A percentile compares a stretch with the other conserved stretches of the same genome.
These are phyloP conservation scores for Lepetodrilus schrolli DNA, from an alignment of 2,888 invertebrate species.

Conservation along the genomic window DNA sequence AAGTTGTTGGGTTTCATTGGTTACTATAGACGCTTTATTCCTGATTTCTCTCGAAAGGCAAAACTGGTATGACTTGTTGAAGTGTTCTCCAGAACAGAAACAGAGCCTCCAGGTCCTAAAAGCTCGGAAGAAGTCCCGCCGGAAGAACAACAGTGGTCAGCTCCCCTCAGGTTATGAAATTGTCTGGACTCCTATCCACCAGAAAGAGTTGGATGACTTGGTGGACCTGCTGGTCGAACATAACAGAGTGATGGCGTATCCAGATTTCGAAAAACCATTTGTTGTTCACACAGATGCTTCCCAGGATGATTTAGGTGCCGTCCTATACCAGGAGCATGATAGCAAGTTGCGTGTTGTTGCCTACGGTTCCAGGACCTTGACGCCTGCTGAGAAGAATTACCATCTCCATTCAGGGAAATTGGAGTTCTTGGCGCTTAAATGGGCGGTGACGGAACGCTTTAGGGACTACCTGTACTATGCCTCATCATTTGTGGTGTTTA, in stretches of 20 bases:
- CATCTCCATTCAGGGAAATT: constrained; percentile 31
- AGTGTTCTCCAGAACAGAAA: background rate
- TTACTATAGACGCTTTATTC: constrained; percentile 13
- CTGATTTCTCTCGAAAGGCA: constrained; percentile 26
- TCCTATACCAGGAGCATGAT: background rate
- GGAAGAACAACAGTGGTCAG: too few species aligned
- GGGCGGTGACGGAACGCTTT: constrained; percentile 33
- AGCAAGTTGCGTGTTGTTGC: background rate
- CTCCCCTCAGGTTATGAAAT: too few species aligned
- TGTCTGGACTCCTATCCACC: background rate
- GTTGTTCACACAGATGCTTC: constrained; percentile 28
- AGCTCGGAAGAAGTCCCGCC: background rate
- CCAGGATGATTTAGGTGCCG: background rate
- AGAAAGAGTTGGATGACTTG: background rate
- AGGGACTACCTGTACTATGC: constrained; percentile 32
- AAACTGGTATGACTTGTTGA: constrained; percentile 24
- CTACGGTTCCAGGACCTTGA: background rate
- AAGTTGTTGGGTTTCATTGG: constrained; percentile 1
- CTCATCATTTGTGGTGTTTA: constrained; percentile 28
- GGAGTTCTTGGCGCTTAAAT: constrained; percentile 34
- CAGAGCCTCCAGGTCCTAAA: background rate
- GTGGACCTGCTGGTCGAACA: background rate
- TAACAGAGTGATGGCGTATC: background rate
- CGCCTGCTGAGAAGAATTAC: constrained; percentile 30
- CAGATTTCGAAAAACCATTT: constrained; percentile 30